Base-by-base conservation (phyloP, 2,113 vertebrate genomes). In the Eudyptes chrysolophus region DNA sequence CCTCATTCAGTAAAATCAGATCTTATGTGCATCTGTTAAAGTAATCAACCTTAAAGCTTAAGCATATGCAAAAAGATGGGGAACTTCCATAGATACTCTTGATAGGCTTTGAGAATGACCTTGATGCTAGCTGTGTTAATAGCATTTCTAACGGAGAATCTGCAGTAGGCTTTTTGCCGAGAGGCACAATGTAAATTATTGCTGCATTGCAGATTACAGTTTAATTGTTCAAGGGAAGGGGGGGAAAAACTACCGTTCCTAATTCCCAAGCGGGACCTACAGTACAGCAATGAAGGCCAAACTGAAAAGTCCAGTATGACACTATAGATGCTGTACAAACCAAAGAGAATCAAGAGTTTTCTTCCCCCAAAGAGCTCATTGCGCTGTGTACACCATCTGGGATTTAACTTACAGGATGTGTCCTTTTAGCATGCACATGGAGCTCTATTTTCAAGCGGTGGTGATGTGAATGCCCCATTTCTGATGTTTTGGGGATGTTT, bases 41-140 rank as follows among this genome's bases (percentile, higher is more conserved):
- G 86, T 61, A 84, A 93, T 90, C 62, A 90, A 64, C 94, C 83
- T 74, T 89, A 80, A 84, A 84, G 34, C 90, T 92, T 78, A 46
- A 78, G 62, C 49, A 62, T 54, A 75, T 55, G 79, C 72, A 55
- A 68, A 82, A 54, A 90, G 86, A 75, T 42, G 87, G 76, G 61
- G 89, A 95, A 75, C 70, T 55, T 88, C 75, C 78, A 7, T 16
- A 55, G 65, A 74, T 64, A 92, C 75, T 94, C 65, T 86, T 70
- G 80, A 74, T 83, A 85, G 88, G 65, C 54, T 96, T 32, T 92
- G 74, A 76, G 94, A 89, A 72, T 97, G 96, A 98, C 97, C 98
- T 98, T 93, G 94, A 71, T 62, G 66, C 85, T 89, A 57, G 89
- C 90, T 64, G 60, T 82, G 93, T 94, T 97, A 68, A 91, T 92